Evolutionary conservation across 2,113 vertebrate genomes (phyloP).

Genomic region (Pterocles gutturalis): DNA sequence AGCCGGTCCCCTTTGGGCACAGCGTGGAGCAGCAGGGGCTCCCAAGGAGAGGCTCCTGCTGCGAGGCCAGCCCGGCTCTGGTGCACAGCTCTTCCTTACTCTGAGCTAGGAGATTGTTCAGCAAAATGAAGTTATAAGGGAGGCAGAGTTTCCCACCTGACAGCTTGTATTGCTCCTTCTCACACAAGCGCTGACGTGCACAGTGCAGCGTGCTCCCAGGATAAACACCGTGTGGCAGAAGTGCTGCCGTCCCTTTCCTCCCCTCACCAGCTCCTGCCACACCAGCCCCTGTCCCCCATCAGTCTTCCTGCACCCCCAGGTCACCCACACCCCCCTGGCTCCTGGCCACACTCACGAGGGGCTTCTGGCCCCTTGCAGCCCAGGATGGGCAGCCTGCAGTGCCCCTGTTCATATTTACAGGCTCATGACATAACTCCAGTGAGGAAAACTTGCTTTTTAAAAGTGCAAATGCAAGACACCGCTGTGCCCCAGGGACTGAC

Average conservation of each 20-base stretch:
- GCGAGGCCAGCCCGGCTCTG: background rate
- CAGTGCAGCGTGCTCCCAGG: background rate
- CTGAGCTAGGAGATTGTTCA: background rate
- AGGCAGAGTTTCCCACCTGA: background rate
- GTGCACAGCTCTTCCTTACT: background rate
- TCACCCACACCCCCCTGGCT: background rate
- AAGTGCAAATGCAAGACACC: background rate
- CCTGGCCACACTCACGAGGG: background rate
- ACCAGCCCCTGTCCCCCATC: background rate
- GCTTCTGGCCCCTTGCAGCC: background rate
- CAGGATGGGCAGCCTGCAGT: background rate
- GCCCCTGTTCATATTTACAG: background rate
- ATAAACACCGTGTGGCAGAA: background rate
- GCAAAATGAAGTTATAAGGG: background rate
- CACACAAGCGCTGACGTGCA: background rate
- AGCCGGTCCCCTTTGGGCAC: background rate
- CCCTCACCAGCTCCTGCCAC: background rate
- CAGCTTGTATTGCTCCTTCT: background rate
- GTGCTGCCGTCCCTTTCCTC: background rate
- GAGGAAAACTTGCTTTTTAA: background rate
- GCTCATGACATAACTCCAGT: background rate
- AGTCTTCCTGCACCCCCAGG: background rate
- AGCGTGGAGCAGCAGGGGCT: background rate
- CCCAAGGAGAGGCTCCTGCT: background rate
- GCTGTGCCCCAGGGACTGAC: background rate